phyloP scores from a whole-genome alignment of 2,797 vertebrate species.

The Phataginus tricuspis region DNA sequence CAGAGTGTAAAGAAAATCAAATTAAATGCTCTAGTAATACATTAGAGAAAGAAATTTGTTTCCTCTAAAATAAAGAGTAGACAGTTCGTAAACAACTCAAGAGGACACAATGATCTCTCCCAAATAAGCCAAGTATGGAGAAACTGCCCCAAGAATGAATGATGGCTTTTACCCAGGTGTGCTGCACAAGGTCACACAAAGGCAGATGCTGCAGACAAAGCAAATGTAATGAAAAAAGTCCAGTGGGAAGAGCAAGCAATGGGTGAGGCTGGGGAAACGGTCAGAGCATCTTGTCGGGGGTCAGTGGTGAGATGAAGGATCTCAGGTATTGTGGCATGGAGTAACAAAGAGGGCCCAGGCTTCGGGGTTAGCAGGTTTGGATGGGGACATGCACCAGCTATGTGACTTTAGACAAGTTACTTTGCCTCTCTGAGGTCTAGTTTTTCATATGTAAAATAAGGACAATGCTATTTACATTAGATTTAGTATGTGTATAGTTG shows the following conservation, averaged over 20 bases:
- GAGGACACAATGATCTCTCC: background rate
- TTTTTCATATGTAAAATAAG: background rate
- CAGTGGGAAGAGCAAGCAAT: background rate
- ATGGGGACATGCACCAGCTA: background rate
- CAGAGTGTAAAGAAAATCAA: background rate
- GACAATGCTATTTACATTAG: background rate
- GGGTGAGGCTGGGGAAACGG: background rate
- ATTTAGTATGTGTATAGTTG: background rate
- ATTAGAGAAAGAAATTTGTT: background rate
- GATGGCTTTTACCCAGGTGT: background rate
- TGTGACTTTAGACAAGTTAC: background rate
- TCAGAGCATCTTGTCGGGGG: background rate
- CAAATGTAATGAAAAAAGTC: background rate
- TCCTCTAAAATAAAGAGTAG: background rate
- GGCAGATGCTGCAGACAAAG: background rate
- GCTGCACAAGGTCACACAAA: background rate
- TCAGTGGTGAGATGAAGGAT: background rate
- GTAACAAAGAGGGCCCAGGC: background rate
- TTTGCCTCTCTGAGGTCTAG: background rate
- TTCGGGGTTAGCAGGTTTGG: background rate
- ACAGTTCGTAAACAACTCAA: background rate
- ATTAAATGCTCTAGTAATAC: constrained; percentile 14
- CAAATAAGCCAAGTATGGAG: background rate
- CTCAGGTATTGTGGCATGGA: background rate
- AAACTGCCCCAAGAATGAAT: background rate